A percentile compares a stretch with the other conserved stretches of the same genome.
Evolutionary conservation across 1,140 invertebrate genomes (phyloP).

Genomic region (Caligus rogercresseyi): DNA sequence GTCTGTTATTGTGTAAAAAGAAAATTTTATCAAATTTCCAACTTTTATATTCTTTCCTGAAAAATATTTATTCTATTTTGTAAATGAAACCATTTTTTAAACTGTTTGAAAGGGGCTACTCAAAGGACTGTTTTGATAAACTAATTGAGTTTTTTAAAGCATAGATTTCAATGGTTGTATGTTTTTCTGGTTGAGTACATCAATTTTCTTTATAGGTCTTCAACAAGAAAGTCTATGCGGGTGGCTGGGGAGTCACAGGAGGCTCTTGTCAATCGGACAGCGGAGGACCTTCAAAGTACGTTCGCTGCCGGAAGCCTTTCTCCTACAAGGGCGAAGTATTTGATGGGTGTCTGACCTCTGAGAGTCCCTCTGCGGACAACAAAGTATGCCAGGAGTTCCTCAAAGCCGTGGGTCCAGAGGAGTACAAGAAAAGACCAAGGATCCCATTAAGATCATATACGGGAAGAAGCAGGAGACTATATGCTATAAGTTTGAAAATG

Average conservation of each 20-base stretch:
- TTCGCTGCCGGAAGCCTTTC: not conserved
- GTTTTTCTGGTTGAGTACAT: no score
- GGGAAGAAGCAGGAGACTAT: not conserved
- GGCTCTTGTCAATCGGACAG: not conserved
- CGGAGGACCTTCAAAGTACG: not conserved
- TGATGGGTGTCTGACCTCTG: not conserved
- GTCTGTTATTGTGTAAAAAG: no score
- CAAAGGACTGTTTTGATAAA: no score
- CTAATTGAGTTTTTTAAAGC: no score
- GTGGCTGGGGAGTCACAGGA: not conserved
- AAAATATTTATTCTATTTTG: no score
- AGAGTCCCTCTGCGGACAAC: not conserved
- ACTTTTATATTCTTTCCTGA: no score
- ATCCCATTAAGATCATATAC: not conserved
- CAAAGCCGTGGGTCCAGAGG: not conserved
- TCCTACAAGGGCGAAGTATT: not conserved
- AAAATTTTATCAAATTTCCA: no score
- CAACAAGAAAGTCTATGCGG: not conserved
- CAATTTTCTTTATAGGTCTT: no score
- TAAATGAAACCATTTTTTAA: no score
- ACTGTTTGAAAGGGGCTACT: no score
- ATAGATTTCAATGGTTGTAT: no score
- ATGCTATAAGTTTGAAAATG: not conserved
- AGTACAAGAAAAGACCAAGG: not conserved
- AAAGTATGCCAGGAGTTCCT: not conserved